Evolutionary conservation across 2,888 invertebrate species (phyloP), one percentile per base, ranked within the genome.

Genomic region (Andrena bicolor): DNA sequence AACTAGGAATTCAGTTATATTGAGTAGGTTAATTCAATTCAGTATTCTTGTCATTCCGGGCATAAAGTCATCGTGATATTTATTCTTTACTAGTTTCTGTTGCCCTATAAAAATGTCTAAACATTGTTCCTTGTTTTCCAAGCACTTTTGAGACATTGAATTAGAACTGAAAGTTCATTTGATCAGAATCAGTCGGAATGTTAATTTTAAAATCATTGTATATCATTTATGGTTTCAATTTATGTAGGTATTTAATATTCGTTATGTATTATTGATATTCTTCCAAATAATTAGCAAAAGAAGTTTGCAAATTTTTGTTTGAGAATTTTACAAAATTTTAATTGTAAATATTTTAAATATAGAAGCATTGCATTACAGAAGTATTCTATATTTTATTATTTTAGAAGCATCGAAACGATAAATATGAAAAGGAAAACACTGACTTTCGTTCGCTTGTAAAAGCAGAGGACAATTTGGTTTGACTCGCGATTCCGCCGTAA

Each of bases 21-120:
- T 20, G 7, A 73, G 13, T 48, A 10, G 60, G n/a, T 78, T 53
- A 63, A 72, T 70, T 60, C 10, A 30, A 72, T 71, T 76, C 48
- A 35, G 23, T 53, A 8, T 26, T 56, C 30, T 63, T 64, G 23
- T 30, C 53, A 56, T 53, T 76, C 23, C 63, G 32, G 8, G 7
- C 30, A 71, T 63, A 16, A 53, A 64, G 56, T 71, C 30, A 30
- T 32, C 56, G 26, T 3, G 63, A 71, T 63, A 63, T 63, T 70
- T 53, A 70, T 41, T 16, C 8, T n/a, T 51, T 26, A 49, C 8
- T 10, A 32, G 10, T 10, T 26, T 58, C 58, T 28, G 26, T 56
- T 56, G 10, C 5, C 56, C 56, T 26, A 13, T 56, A 26, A 56
- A 56, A 58, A 58, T 58, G 13, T 63, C 23, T 20, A 4, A 63